These are phyloP conservation scores for Notothenia coriiceps DNA, from an alignment of 2,113 vertebrate genomes.

Conservation along the genomic window DNA sequence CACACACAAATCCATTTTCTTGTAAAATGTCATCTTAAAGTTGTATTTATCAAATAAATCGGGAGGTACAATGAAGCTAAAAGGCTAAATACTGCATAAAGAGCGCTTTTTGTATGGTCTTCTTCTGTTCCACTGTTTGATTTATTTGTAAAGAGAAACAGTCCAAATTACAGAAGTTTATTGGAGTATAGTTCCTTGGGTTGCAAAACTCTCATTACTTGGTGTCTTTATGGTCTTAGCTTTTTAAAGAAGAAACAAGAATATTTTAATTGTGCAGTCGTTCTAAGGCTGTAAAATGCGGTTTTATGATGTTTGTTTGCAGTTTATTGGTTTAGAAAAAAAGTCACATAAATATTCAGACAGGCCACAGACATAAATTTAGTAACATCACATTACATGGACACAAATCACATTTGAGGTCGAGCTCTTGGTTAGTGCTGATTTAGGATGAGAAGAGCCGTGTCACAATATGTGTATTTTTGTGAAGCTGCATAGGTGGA, in stretches of 20 bases:
- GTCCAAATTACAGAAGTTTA: background rate
- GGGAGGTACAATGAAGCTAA: too few species aligned
- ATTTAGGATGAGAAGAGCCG: conserved; percentile 11
- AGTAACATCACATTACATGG: conserved; percentile 21
- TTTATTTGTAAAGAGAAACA: background rate
- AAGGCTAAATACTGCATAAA: too few species aligned
- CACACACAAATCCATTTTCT: too few species aligned
- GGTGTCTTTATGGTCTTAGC: background rate
- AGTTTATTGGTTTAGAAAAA: background rate
- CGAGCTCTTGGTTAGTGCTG: background rate
- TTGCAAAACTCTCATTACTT: background rate
- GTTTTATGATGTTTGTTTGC: background rate
- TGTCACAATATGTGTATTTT: conserved; percentile 49
- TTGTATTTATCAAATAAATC: too few species aligned
- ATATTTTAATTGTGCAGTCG: background rate
- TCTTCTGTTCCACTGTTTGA: too few species aligned
- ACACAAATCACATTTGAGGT: conserved; percentile 33
- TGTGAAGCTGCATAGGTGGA: conserved; percentile 35
- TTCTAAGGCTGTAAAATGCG: background rate
- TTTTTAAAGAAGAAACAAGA: background rate
- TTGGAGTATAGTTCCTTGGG: background rate
- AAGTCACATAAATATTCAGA: background rate
- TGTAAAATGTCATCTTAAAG: too few species aligned
- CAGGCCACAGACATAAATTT: background rate
- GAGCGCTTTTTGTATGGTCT: too few species aligned